These are phyloP conservation scores for Eupleurogrammus muticus DNA, from an alignment of 2,797 vertebrate genomes.

Conservation along the genomic window DNA sequence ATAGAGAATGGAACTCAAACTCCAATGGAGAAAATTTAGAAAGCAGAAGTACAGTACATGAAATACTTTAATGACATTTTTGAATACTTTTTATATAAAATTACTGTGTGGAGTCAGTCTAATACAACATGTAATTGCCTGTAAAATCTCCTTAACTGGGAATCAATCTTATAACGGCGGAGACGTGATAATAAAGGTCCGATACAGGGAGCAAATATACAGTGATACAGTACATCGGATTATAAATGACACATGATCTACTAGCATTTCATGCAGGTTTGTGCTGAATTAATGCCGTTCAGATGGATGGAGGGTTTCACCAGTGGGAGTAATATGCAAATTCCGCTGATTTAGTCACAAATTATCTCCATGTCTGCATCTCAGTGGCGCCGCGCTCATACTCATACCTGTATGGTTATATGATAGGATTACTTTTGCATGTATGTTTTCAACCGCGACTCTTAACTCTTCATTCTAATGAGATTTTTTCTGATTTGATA, in stretches of 20 bases:
- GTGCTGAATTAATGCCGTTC: no score
- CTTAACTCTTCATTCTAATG: neutral
- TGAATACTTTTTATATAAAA: neutral
- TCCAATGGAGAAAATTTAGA: neutral
- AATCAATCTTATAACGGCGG: no score
- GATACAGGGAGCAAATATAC: no score
- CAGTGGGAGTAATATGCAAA: no score
- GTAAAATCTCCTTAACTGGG: neutral
- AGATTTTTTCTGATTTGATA: conserved; percentile 13
- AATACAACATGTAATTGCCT: neutral
- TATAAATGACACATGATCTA: no score
- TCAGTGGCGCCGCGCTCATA: no score
- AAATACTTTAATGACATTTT: neutral
- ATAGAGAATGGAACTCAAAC: neutral
- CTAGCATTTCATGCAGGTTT: no score
- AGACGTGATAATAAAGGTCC: no score
- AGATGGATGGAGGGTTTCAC: no score
- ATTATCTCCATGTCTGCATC: neutral
- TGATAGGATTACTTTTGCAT: neutral
- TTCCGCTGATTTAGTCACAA: no score
- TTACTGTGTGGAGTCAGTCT: neutral
- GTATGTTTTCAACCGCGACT: neutral
- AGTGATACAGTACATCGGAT: no score
- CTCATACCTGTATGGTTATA: neutral
- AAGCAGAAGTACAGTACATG: neutral